phyloP scores from a whole-genome alignment of 2,113 vertebrate genomes.

The Ammodytes marinus region DNA sequence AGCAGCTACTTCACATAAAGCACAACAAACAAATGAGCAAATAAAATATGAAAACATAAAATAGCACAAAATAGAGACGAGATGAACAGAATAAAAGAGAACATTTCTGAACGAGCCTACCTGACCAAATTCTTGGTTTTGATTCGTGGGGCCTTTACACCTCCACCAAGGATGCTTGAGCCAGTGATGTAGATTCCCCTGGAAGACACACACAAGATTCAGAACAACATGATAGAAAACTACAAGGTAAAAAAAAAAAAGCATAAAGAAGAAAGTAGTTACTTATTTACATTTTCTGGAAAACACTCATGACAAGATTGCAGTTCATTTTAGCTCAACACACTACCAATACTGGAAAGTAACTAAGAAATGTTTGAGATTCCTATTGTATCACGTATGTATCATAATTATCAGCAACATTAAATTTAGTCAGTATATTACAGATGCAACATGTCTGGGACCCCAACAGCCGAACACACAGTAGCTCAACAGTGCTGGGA shows the following conservation, averaged over 20 bases:
- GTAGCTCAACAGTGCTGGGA: not conserved
- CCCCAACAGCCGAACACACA: not conserved
- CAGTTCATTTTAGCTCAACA: not conserved
- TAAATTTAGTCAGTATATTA: not conserved
- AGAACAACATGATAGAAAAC: conserved; percentile 3
- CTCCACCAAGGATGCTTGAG: conserved; percentile 97
- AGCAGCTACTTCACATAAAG: not conserved
- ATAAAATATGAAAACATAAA: not conserved
- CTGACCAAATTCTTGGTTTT: conserved; percentile 99
- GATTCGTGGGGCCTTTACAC: conserved; percentile 97
- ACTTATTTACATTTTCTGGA: not conserved
- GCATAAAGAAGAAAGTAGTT: not conserved
- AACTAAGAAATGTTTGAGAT: not conserved
- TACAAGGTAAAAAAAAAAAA: not conserved
- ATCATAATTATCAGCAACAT: not conserved
- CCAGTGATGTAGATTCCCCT: conserved; percentile 99
- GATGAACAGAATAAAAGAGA: not conserved
- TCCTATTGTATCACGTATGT: not conserved
- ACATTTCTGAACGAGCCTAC: conserved; percentile 75
- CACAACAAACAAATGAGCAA: not conserved
- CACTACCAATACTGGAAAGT: not conserved
- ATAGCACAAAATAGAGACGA: not conserved
- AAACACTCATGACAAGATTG: not conserved
- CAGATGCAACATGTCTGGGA: not conserved
- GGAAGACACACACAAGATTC: conserved; percentile 27